Evolutionary conservation across 2,888 invertebrate species (phyloP).

Genomic region (Pristionchus entomophagus): DNA sequence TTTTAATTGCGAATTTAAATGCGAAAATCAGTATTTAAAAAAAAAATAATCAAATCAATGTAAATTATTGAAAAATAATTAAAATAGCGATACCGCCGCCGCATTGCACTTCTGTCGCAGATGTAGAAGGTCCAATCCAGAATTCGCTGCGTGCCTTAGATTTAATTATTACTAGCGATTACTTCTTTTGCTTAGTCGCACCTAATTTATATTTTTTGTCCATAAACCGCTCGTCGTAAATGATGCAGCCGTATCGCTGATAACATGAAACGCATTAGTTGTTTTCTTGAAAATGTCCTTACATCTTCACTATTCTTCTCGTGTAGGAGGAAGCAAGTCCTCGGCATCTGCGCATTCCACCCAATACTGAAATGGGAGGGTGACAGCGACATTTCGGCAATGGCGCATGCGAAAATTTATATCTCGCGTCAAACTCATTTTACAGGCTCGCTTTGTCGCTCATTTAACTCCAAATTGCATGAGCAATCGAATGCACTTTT

Average conservation of each 20-base stretch:
- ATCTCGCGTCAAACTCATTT: too few species aligned
- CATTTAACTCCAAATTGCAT: too few species aligned
- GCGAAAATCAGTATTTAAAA: too few species aligned
- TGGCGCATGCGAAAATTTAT: too few species aligned
- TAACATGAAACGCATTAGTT: not conserved
- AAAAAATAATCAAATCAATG: too few species aligned
- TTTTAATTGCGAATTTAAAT: too few species aligned
- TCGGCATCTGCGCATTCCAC: not conserved
- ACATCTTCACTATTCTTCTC: not conserved
- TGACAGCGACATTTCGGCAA: too few species aligned
- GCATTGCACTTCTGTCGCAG: not conserved
- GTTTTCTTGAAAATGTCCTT: not conserved
- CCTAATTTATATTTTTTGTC: not conserved
- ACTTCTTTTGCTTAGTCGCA: not conserved
- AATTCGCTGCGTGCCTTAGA: not conserved
- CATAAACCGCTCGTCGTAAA: not conserved
- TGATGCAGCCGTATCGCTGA: conserved; percentile 13
- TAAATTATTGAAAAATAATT: too few species aligned
- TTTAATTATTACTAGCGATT: too few species aligned
- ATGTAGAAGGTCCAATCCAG: not conserved
- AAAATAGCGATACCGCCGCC: too few species aligned
- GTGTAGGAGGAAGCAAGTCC: not conserved
- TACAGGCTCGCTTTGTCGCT: too few species aligned
- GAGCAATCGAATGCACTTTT: too few species aligned
- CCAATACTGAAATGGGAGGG: not conserved